Base-by-base conservation (phyloP, 2,797 vertebrate species). In the Pampus argenteus region DNA sequence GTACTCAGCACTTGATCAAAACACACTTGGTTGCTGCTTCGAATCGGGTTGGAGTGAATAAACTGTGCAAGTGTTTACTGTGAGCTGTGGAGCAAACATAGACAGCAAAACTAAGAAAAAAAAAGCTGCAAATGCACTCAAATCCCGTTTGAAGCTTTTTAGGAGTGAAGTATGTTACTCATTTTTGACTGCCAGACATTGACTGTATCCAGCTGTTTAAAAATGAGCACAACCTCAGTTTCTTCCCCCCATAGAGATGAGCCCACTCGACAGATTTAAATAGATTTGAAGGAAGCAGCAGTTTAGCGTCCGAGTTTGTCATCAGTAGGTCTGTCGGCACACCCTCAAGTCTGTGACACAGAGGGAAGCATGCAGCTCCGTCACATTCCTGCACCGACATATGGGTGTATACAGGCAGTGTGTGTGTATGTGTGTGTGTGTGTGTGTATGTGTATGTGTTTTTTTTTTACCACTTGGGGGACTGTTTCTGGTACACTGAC, bases 311-410 rank as follows among this genome's bases (percentile, higher is more conserved):
- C n/a, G 40, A 25, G 54, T 45, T 48, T 49, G 50, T 45, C 48
- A 50, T 48, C 15, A n/a, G 54, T 34, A n/a, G 29, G 54, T 67
- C 45, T 26, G 25, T 14, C 9, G 65, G 42, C 89, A 88, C 91
- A 66, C 88, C 86, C 68, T 79, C 13, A 11, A 13, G 48, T 51
- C 40, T 66, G 65, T 52, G 58, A 67, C 49, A 67, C 49, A 49
- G n/a, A 52, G 48, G 52, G n/a, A 89, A 69, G 20, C 81, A 92
- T 88, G 85, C 69, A 47, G 87, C 67, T 72, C 22, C 1, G 76
- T 55, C 2, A 1, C 90, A 93, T 93, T 93, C 91, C 84, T 86
- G 49, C 34, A 20, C 11, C n/a, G 23, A 38, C 25, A 56, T 6
- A 70, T 78, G 76, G 81, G 82, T 73, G 82, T 76, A 79, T 59